Base-by-base conservation (phyloP, 2,113 vertebrate species). In the Sinocyclocheilus grahami region DNA sequence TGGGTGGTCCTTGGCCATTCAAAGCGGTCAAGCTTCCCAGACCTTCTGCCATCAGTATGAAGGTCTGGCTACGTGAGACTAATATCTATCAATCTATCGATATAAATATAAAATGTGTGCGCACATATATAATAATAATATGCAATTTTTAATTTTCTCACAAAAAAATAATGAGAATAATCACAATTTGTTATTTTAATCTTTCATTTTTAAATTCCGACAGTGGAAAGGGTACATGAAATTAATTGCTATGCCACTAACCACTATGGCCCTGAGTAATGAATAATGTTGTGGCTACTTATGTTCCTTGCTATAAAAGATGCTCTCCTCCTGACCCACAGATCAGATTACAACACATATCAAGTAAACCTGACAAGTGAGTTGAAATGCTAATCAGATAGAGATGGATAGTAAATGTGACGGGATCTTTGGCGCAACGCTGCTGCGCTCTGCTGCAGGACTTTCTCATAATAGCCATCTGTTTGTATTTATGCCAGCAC, bases 401-500 rank as follows among this genome's bases (percentile, higher is more conserved):
- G 8, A 83, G 89, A 92, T 90, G 87, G 90, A 88, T 48, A 87
- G 92, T 92, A 92, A 92, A 92, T 93, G 91, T 90, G 90, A 86
- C 55, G 83, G 87, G 27, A 86, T 82, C 63, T 87, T 87, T 91
- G 90, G 91, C 90, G 83, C 77, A 75, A 2, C 86, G 77, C 90
- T 91, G 89, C 91, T 92, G 81, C 82, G 87, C 90, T 89, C 87
- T 80, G 78, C 86, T 87, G 84, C 87, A 87, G 82, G 30, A 77
- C 87, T 86, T 90, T 85, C 92, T 92, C 83, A 88, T 92, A 91
- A 93, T 90, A 92, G 79, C 90, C 91, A 91, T 92, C 42, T 82
- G 90, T 92, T 93, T 87, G 89, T 92, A 93, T 93, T 93, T 92
- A 92, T 92, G 88, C 85, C 87, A 78, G 9, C 77, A 92, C 87